phyloP scores from a whole-genome alignment of 2,113 vertebrate species.

The Melanerpes formicivorus region DNA sequence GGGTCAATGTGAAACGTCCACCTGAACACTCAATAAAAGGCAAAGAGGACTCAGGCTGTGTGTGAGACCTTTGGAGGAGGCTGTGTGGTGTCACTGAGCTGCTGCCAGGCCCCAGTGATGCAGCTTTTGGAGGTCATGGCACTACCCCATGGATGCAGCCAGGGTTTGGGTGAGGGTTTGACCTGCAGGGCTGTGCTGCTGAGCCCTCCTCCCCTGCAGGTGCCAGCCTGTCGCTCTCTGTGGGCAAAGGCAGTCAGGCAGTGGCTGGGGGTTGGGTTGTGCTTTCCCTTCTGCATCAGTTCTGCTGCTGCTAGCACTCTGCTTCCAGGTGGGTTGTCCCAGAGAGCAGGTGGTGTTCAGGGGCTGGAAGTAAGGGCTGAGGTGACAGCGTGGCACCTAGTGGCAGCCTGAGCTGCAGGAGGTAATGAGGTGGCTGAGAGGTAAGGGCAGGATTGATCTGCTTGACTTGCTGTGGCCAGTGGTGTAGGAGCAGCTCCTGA shows the following conservation, averaged over 20 bases:
- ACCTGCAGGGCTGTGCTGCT: background rate
- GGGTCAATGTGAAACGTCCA: conserved; percentile 99
- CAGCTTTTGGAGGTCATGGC: background rate
- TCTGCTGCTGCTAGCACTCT: background rate
- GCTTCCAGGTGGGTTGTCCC: background rate
- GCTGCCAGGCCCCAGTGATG: fast-evolving
- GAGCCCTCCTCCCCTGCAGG: background rate
- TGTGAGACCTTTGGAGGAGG: conserved; percentile 76
- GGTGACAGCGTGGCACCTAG: background rate
- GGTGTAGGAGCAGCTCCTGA: background rate
- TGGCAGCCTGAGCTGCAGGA: background rate
- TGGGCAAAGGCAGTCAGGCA: background rate
- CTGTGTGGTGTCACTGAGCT: background rate
- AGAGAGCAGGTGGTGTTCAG: background rate
- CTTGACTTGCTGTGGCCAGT: background rate
- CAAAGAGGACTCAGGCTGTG: conserved; percentile 80
- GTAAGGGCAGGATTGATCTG: background rate
- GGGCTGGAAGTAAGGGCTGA: background rate
- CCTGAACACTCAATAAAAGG: conserved; percentile 99
- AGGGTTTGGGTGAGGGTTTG: background rate
- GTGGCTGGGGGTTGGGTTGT: background rate
- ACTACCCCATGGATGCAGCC: background rate
- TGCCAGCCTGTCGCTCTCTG: background rate
- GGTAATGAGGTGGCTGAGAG: background rate
- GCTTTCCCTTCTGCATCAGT: background rate